phyloP scores from a whole-genome alignment of 2,888 invertebrate species.

The Hemistola chrysoprasaria region DNA sequence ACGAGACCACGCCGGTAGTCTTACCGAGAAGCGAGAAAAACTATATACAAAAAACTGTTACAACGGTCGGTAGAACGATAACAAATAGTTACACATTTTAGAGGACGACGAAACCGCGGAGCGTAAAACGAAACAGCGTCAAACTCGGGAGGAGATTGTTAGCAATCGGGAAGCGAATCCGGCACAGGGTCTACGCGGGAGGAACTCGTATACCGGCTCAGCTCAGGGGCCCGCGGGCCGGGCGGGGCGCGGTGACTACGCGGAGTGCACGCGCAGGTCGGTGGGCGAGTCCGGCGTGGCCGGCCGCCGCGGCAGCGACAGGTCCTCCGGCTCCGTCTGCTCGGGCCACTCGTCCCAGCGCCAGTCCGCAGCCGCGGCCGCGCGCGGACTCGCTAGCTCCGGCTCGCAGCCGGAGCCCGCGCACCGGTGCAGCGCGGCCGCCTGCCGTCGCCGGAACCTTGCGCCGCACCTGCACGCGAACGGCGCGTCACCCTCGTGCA shows the following conservation, averaged over 20 bases:
- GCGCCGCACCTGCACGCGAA: slow-evolving; percentile 92
- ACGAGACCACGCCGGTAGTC: slow-evolving; percentile 56
- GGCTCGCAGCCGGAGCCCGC: slow-evolving; percentile 68
- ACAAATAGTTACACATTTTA: slow-evolving; percentile 1
- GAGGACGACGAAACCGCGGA: slow-evolving; percentile 31
- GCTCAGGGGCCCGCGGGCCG: slow-evolving; percentile 40
- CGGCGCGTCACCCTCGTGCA: slow-evolving; percentile 95
- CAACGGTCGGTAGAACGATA: slow-evolving; percentile 12
- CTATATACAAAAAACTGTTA: slow-evolving; percentile 6
- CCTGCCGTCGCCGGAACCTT: slow-evolving; percentile 92
- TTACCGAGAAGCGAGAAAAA: slow-evolving; percentile 52
- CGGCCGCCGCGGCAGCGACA: slow-evolving; percentile 86
- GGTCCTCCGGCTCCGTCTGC: slow-evolving; percentile 95
- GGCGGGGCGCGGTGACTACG: slow-evolving; percentile 63
- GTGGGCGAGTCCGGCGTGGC: slow-evolving; percentile 76
- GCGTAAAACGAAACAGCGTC: slow-evolving; percentile 24
- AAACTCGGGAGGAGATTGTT: slow-evolving; percentile 30
- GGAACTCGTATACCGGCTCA: slow-evolving; percentile 90
- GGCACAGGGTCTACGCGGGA: slow-evolving; percentile 79
- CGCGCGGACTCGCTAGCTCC: slow-evolving; percentile 73
- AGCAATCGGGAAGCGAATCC: slow-evolving; percentile 39
- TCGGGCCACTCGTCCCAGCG: slow-evolving; percentile 85
- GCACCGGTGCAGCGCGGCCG: slow-evolving; percentile 93
- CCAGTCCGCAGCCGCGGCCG: slow-evolving; percentile 65
- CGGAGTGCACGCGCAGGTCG: slow-evolving; percentile 75